phyloP scores from a whole-genome alignment of 2,113 vertebrate species.

The Geococcyx californianus region DNA sequence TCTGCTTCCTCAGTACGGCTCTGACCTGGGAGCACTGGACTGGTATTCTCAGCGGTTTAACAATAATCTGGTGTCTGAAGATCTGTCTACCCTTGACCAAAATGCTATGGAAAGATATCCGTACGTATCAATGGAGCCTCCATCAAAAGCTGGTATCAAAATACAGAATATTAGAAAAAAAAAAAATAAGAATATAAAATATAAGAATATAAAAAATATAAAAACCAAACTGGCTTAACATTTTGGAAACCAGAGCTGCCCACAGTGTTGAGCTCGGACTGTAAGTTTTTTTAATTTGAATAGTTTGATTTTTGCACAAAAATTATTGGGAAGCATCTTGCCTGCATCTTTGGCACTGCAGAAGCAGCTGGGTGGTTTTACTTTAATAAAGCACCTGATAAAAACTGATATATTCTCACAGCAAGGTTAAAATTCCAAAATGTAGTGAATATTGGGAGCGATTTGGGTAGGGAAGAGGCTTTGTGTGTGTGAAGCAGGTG shows the following conservation, averaged over 20 bases:
- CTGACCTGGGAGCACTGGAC: background rate
- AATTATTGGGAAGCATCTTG: background rate
- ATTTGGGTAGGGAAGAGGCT: background rate
- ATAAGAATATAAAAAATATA: too few relatives aligned
- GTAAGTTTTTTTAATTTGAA: background rate
- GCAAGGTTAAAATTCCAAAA: background rate
- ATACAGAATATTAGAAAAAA: too few relatives aligned
- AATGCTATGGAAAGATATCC: background rate
- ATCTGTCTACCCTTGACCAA: background rate
- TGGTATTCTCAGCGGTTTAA: background rate
- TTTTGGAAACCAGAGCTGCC: background rate
- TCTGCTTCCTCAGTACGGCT: background rate
- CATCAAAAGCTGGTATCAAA: background rate
- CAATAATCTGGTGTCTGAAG: background rate
- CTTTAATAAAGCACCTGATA: background rate
- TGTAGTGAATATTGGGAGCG: background rate
- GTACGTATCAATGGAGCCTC: background rate
- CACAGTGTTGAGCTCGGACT: background rate
- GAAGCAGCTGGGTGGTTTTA: background rate
- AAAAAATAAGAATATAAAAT: too few relatives aligned
- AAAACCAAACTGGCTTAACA: background rate
- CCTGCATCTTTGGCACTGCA: background rate
- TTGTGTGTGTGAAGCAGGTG: background rate
- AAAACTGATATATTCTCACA: background rate
- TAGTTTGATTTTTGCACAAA: background rate